phyloP scores from a whole-genome alignment of 2,113 vertebrate species.

The Ciconia maguari region DNA sequence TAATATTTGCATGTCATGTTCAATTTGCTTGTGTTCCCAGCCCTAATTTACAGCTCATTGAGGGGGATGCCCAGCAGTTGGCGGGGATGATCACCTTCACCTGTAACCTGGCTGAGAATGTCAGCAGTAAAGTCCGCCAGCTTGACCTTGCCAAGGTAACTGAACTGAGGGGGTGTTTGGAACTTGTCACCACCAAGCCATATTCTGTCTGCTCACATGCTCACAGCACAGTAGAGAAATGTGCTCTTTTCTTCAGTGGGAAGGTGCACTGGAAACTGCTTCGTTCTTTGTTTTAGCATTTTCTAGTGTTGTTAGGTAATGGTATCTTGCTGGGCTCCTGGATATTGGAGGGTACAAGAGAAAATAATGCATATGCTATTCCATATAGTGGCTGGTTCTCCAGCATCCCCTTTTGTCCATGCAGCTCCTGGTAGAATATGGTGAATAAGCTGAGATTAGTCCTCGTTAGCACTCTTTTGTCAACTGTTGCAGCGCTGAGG shows the following conservation, averaged over 20 bases:
- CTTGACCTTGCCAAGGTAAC: slow-evolving; percentile 94
- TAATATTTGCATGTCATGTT: neutral
- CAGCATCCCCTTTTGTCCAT: neutral
- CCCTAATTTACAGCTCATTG: slow-evolving; percentile 93
- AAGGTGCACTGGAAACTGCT: neutral
- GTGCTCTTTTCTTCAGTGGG: neutral
- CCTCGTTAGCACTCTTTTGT: neutral
- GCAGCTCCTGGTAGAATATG: neutral
- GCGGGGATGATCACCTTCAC: slow-evolving; percentile 97
- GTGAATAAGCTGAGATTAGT: neutral
- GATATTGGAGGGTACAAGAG: neutral
- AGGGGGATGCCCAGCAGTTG: slow-evolving; percentile 92
- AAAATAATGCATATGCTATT: neutral
- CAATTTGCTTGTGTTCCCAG: slow-evolving; percentile 62
- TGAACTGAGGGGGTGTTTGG: fast-evolving
- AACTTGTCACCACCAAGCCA: neutral
- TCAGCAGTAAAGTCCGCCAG: slow-evolving; percentile 96
- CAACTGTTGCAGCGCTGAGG: fast-evolving
- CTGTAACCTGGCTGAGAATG: slow-evolving; percentile 94
- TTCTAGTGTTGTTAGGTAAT: neutral
- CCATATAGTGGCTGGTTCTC: neutral
- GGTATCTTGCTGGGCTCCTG: neutral
- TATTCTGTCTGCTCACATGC: neutral
- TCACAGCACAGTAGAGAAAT: neutral
- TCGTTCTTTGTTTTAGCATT: neutral